A percentile compares a stretch with the other conserved stretches of the same genome.
These are phyloP conservation scores for Mallotus villosus DNA, from an alignment of 2,797 vertebrate species.

Conservation along the genomic window DNA sequence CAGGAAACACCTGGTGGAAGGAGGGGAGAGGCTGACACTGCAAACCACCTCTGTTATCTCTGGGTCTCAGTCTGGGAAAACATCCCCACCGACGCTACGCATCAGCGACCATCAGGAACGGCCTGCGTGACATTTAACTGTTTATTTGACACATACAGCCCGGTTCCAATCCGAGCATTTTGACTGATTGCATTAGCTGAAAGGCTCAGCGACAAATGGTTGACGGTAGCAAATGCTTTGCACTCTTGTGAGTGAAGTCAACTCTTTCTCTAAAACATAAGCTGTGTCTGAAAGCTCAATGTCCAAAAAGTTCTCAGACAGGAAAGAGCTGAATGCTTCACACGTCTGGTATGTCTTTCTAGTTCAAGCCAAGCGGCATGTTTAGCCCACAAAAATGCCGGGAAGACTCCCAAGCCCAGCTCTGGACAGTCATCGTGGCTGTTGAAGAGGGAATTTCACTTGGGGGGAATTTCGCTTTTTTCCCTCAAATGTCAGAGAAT, in stretches of 20 bases:
- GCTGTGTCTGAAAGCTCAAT: slow-evolving; percentile 47
- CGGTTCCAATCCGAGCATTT: background rate
- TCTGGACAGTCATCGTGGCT: slow-evolving; percentile 48
- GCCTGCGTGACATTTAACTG: background rate
- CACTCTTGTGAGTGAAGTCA: slow-evolving; percentile 23
- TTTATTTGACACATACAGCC: background rate
- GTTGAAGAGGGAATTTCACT: slow-evolving; percentile 47
- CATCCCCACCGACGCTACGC: background rate
- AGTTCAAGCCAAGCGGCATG: slow-evolving; percentile 68
- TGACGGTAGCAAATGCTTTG: background rate
- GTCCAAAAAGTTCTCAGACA: slow-evolving; percentile 59
- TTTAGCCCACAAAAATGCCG: slow-evolving; percentile 72
- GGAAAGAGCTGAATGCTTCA: slow-evolving; percentile 68
- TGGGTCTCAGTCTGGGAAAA: slow-evolving; percentile 4
- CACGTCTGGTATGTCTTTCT: slow-evolving; percentile 74
- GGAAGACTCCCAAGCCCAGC: slow-evolving; percentile 59
- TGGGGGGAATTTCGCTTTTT: slow-evolving; percentile 33
- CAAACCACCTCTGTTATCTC: slow-evolving; percentile 27
- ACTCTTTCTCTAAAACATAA: slow-evolving; percentile 20
- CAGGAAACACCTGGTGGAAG: slow-evolving; percentile 76
- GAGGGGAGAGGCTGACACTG: slow-evolving; percentile 42
- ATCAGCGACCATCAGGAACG: background rate
- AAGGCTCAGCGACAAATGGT: background rate
- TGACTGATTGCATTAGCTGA: background rate
- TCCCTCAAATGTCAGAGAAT: slow-evolving; percentile 55